Evolutionary conservation across 1,140 invertebrate species (phyloP), one percentile per base, ranked within the genome.

Genomic region (Plodia interpunctella): DNA sequence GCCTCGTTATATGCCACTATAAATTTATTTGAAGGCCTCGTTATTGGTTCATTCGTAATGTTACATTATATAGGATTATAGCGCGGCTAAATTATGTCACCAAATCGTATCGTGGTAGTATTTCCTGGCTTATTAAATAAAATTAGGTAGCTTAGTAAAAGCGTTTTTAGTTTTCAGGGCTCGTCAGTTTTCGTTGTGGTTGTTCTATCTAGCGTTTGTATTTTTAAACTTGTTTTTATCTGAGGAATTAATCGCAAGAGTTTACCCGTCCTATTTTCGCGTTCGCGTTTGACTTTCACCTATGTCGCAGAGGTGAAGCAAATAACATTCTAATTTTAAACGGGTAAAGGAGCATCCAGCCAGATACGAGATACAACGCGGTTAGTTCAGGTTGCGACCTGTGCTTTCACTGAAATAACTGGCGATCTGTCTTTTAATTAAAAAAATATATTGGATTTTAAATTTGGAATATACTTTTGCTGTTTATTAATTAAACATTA

Each of bases 261-360:
- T 54, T 54, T 30, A 17, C 50, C 21, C 57, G 52, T 49, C 49
- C 50, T 53, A 55, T 59, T 49, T 64, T 55, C 21, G 21, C 38
- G 55, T n/a, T 28, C 30, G 57, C 38, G 55, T 64, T 44, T 64
- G 71, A 72, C 67, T 74, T 76, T 74, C 68, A 65, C 63, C 65
- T 25, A 63, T 72, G 63, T 66, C 65, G 60, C 57, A 74, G 74
- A 79, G 70, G 76, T 75, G 72, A 79, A 75, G 57, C 60, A 59
- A 74, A 74, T 62, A 70, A 65, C 72, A 64, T 66, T 72, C 76
- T 74, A 74, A 71, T 72, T 68, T 72, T 76, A 76, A 55, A 53
- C 18, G 13, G 19, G 53, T 68, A 66, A 20, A 38, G 51, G 15
- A 28, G 49, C 50, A 30, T 56, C 21, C 51, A 63, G 35, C 15